Evolutionary conservation across 2,888 invertebrate species (phyloP).

Genomic region (Hypsopygia costalis): DNA sequence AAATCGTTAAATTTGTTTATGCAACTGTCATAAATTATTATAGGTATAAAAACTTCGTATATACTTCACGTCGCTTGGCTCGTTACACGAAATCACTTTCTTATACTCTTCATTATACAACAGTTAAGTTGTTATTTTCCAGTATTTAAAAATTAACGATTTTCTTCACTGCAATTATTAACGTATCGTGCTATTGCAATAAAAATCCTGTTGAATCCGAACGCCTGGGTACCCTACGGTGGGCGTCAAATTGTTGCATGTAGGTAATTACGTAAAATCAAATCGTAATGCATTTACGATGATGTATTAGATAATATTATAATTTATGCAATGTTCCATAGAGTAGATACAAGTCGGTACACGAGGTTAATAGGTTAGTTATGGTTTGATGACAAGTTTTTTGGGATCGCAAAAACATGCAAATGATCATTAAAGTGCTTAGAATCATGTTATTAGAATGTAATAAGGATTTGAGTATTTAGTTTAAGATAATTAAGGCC

Average conservation of each 20-base stretch:
- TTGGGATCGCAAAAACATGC: neutral
- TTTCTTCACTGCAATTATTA: no score
- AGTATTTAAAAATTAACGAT: no score
- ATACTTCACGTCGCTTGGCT: no score
- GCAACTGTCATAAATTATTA: no score
- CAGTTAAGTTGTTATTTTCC: no score
- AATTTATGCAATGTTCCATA: slow-evolving; percentile 1
- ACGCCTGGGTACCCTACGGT: no score
- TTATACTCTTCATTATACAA: no score
- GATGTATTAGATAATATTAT: slow-evolving; percentile 7
- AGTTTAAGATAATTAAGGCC: neutral
- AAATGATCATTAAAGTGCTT: neutral
- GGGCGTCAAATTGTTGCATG: neutral
- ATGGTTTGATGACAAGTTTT: slow-evolving; percentile 5
- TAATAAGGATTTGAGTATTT: neutral
- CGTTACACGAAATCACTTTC: no score
- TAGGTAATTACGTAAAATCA: slow-evolving; percentile 1
- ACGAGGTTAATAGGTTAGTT: neutral
- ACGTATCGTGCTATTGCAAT: no score
- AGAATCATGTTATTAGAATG: neutral
- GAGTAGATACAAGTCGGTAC: neutral
- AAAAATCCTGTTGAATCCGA: no score
- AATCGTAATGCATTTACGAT: neutral
- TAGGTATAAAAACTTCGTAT: no score
- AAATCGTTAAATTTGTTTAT: no score